Evolutionary conservation across 1,140 invertebrate genomes (phyloP).

Genomic region (Euura lappo): DNA sequence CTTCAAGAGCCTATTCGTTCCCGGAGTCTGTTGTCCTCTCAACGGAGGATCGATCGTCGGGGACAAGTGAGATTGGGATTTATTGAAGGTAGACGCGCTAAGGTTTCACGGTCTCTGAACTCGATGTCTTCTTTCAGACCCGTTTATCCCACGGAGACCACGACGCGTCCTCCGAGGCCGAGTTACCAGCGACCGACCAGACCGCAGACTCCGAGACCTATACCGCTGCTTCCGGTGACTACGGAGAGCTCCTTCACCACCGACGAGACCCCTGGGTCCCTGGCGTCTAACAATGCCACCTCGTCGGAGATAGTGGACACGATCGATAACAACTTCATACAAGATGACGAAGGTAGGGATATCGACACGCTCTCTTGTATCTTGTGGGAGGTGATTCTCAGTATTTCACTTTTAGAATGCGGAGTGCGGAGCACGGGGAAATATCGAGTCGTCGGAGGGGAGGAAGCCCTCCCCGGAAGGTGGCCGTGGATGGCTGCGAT

Average conservation of each 20-base stretch:
- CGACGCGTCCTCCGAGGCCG: slow-evolving; percentile 33
- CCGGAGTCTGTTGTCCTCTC: slow-evolving; percentile 87
- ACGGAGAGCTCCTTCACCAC: not conserved
- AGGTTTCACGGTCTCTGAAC: too few species aligned
- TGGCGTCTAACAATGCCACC: slow-evolving; percentile 33
- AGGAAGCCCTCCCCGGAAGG: slow-evolving; percentile 78
- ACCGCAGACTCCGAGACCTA: slow-evolving; percentile 50
- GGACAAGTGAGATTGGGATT: slow-evolving; percentile 21
- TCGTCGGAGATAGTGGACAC: slow-evolving; percentile 36
- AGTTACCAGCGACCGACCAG: slow-evolving; percentile 40
- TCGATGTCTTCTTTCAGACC: not conserved
- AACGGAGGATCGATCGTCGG: slow-evolving; percentile 26
- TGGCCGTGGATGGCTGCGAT: slow-evolving; percentile 97
- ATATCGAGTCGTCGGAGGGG: slow-evolving; percentile 88
- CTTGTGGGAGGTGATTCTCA: not conserved
- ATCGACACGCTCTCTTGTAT: slow-evolving; percentile 12
- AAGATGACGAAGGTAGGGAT: slow-evolving; percentile 51
- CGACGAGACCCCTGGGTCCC: slow-evolving; percentile 20
- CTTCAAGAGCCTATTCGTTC: slow-evolving; percentile 90
- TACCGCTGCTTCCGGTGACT: slow-evolving; percentile 48
- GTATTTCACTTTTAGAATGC: slow-evolving; percentile 66
- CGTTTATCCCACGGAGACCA: slow-evolving; percentile 19
- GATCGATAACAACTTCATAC: slow-evolving; percentile 54
- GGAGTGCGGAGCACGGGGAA: slow-evolving; percentile 82
- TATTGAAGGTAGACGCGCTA: too few species aligned